Evolutionary conservation across 2,797 vertebrate genomes (phyloP), one percentile per base, ranked within the genome.

Genomic region (Rhadinocentrus ornatus): DNA sequence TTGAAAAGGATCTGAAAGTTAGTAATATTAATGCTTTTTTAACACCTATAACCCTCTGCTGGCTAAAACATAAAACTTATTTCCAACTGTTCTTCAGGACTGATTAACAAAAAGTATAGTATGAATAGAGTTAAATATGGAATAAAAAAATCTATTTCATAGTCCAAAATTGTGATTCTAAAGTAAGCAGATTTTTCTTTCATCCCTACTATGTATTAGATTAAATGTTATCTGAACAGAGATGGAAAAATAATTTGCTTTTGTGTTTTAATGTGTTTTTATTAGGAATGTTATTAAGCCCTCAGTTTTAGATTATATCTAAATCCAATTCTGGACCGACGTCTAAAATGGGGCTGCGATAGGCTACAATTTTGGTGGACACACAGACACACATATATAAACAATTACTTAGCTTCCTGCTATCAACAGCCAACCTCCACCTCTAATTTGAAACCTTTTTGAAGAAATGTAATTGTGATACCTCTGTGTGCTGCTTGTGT

Each of bases 391-490:
- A 39, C 62, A 56, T 22, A 63, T n/a, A 57, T 58, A 80, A 59
- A 75, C 72, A 81, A 81, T 83, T 76, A 82, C 60, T 26, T 18
- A 20, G 44, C 55, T 76, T 71, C 72, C 69, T 80, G 65, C 59
- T 73, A 82, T 83, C 79, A 82, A 63, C 80, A 66, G 60, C 75
- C 62, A 34, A 29, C 69, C 54, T 65, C 75, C 4, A 4, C 37
- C 71, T 74, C 58, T 68, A 58, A 75, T 89, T 86, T 72, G 54
- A 75, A 73, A 75, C 71, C 54, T 62, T 66, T 78, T 61, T 71
- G 66, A 77, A 71, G 84, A 46, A 29, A 56, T 77, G 77, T 87
- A 85, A 89, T 92, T 87, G 86, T 86, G 78, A 68, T 77, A 44
- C 76, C 69, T 32, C 62, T 22, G 56, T 71, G 76, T 72, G 68